Conservation (phyloP, 2,888 invertebrate species). For the Apotomis betuletana region DNA sequence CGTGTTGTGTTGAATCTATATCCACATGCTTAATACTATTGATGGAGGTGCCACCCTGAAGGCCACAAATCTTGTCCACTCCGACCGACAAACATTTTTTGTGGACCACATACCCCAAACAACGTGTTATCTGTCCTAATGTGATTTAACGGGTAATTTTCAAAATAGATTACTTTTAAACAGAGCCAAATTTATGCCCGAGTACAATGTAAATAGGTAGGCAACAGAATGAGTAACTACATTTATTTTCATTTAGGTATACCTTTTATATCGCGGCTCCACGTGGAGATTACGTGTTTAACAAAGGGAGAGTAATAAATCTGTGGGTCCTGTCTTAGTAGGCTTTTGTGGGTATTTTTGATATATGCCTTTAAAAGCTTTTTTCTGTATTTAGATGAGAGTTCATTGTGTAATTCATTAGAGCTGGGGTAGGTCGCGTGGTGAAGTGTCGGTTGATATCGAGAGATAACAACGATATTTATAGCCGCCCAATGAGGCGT, state of each 20-base stretch:
- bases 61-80: constrained; percentile 72
- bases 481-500: constrained; percentile 77
- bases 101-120: constrained; percentile 73
- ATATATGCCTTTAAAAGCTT: constrained; percentile 84
- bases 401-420: constrained; percentile 84
- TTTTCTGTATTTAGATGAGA: constrained; percentile 84
- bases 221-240: constrained; percentile 82
- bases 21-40: constrained; percentile 64
- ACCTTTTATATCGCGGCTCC: constrained; percentile 79
- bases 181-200: constrained; percentile 74
- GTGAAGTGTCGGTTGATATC: constrained; percentile 76
- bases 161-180: constrained; percentile 78
- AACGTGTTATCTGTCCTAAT: constrained; percentile 81
- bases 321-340: constrained; percentile 81
- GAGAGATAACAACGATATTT: constrained; percentile 78
- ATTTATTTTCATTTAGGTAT: constrained; percentile 80
- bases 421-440: constrained; percentile 75
- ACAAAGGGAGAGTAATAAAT: constrained; percentile 82
- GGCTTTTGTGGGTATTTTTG: constrained; percentile 84
- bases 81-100: constrained; percentile 78
- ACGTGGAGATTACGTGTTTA: constrained; percentile 84
- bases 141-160: constrained; percentile 84
- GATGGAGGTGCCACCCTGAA: constrained; percentile 78
- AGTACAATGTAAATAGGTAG: constrained; percentile 79
- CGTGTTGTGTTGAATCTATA: constrained; percentile 7